Conservation (phyloP, 2,113 vertebrate genomes). For the Oenanthe melanoleuca region DNA sequence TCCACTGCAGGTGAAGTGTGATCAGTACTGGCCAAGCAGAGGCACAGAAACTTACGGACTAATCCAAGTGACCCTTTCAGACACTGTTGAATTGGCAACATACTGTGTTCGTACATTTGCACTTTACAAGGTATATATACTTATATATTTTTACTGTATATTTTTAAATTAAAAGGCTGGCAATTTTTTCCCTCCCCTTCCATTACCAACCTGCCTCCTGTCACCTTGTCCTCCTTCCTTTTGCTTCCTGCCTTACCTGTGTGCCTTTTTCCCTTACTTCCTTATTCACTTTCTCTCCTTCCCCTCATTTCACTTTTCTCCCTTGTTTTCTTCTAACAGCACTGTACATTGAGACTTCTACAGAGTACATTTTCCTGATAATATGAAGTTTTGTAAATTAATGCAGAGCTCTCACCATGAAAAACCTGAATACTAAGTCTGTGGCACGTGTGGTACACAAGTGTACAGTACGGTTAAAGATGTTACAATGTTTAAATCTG, state of each 20-base stretch:
- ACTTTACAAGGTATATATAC: slow-evolving; percentile 90
- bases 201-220: background rate
- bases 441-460: background rate
- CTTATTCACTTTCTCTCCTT: background rate
- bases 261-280: background rate
- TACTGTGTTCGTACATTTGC: slow-evolving; percentile 97
- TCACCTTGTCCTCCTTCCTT: background rate
- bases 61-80: slow-evolving; percentile 93
- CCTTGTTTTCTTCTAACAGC: background rate
- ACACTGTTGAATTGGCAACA: slow-evolving; percentile 95
- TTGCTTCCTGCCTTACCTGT: background rate
- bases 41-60: slow-evolving; percentile 95
- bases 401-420: background rate
- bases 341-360: background rate
- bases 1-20: slow-evolving; percentile 91
- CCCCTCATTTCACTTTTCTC: background rate
- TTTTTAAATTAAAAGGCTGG: background rate
- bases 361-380: background rate
- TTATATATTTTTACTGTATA: background rate
- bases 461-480: background rate
- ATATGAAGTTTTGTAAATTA: background rate
- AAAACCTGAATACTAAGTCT: background rate
- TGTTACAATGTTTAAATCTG: background rate
- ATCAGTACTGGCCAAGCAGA: slow-evolving; percentile 98
- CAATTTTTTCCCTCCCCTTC: background rate